These are phyloP conservation scores for Arge pagana DNA, from an alignment of 2,888 invertebrate genomes.

Conservation along the genomic window DNA sequence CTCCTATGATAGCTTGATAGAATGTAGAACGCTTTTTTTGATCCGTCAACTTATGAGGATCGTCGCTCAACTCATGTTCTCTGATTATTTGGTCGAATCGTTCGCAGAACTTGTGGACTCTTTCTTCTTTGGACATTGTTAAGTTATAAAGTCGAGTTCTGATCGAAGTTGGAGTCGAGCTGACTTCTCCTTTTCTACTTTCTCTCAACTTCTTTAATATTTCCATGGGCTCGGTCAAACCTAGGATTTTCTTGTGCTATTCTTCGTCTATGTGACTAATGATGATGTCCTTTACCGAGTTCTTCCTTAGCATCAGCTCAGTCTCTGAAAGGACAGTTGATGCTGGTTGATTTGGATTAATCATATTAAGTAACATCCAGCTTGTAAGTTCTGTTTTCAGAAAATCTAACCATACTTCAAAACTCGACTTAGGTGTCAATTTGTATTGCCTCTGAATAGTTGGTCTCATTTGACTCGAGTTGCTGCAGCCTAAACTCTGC, in stretches of 20 bases:
- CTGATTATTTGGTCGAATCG: slow-evolving; percentile 27
- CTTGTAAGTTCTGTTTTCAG: slow-evolving; percentile 29
- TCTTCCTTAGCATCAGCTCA: slow-evolving; percentile 16
- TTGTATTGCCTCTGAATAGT: slow-evolving; percentile 29
- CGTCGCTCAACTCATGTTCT: slow-evolving; percentile 28
- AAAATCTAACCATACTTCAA: slow-evolving; percentile 30
- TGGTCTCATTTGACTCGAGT: slow-evolving; percentile 10
- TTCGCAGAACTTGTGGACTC: slow-evolving; percentile 30
- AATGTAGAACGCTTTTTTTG: slow-evolving; percentile 29
- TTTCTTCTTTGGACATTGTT: slow-evolving; percentile 29
- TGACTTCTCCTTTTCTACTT: slow-evolving; percentile 24
- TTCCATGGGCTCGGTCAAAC: slow-evolving; percentile 26
- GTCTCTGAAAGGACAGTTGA: slow-evolving; percentile 12
- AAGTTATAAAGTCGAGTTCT: slow-evolving; percentile 26
- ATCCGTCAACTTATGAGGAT: slow-evolving; percentile 25
- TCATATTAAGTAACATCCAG: slow-evolving; percentile 27
- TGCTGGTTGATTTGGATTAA: slow-evolving; percentile 24
- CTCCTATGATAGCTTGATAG: slow-evolving; percentile 22
- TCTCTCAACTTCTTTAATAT: slow-evolving; percentile 28
- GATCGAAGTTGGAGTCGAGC: slow-evolving; percentile 28
- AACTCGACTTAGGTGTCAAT: slow-evolving; percentile 26
- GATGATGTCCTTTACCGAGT: slow-evolving; percentile 26
- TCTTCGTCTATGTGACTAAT: slow-evolving; percentile 29
- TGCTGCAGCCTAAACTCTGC: neutral
- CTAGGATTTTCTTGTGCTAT: slow-evolving; percentile 30